phyloP scores from a whole-genome alignment of 2,888 invertebrate species.

The Eristalis intricaria region DNA sequence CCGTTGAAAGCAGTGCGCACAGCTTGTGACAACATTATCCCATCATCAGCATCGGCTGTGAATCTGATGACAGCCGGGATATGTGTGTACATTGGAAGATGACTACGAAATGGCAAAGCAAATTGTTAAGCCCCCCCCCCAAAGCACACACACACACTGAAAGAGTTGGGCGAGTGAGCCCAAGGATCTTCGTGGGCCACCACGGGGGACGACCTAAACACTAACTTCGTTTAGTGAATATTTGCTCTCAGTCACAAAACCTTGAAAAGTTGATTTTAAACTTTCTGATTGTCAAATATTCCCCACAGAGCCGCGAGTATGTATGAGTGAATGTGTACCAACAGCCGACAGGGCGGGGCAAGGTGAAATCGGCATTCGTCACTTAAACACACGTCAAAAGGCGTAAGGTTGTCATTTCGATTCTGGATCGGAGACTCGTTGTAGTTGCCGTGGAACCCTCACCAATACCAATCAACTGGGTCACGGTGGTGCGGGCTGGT shows the following conservation, averaged over 20 bases:
- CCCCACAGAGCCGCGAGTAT: conserved; percentile 1
- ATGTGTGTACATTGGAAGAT: conserved; percentile 24
- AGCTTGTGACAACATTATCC: conserved; percentile 46
- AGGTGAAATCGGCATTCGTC: neutral
- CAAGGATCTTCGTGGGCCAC: conserved; percentile 24
- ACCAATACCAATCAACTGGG: conserved; percentile 1
- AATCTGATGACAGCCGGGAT: conserved; percentile 40
- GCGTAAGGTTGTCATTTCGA: conserved; percentile 31
- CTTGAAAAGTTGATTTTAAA: conserved; percentile 59
- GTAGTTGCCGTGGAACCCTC: neutral
- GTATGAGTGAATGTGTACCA: neutral
- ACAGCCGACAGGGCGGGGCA: neutral
- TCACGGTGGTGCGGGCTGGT: neutral
- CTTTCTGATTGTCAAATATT: conserved; percentile 63
- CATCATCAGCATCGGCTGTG: conserved; percentile 45
- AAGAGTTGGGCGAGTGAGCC: conserved; percentile 5
- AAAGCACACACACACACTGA: conserved; percentile 6
- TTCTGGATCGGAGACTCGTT: neutral
- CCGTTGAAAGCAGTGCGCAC: conserved; percentile 4
- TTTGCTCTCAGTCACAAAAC: conserved; percentile 52
- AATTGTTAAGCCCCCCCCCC: conserved; percentile 37
- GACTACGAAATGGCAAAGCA: conserved; percentile 47
- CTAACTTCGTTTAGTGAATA: conserved; percentile 52
- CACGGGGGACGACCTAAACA: conserved; percentile 40
- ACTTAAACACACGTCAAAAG: neutral